Conservation (phyloP, 1,140 invertebrate genomes). For the Diorhabda sublineata region DNA sequence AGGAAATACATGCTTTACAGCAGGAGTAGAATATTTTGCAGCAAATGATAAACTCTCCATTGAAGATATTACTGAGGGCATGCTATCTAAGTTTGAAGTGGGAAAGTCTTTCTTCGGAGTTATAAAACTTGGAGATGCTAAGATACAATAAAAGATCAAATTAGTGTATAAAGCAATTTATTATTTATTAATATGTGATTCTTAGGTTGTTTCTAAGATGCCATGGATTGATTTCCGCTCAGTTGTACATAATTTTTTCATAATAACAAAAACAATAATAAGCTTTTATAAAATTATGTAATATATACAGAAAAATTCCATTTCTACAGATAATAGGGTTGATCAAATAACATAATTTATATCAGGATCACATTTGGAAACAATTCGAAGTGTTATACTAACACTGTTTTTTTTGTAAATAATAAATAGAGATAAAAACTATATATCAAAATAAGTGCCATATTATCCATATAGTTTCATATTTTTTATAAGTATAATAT, state of each 20-base stretch:
- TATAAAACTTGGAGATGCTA: constrained; percentile 63
- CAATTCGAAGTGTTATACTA: too few relatives aligned
- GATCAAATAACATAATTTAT: too few relatives aligned
- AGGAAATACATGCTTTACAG: constrained; percentile 69
- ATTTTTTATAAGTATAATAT: too few relatives aligned
- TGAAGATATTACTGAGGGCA: constrained; percentile 61
- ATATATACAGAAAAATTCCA: too few relatives aligned
- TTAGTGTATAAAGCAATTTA: too few relatives aligned
- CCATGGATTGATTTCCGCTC: neutral
- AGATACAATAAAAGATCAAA: constrained; percentile 34
- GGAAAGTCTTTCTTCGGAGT: constrained; percentile 78
- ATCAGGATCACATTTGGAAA: too few relatives aligned
- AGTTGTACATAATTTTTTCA: neutral
- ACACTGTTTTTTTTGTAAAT: too few relatives aligned
- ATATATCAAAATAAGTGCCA: too few relatives aligned
- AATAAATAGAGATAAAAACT: too few relatives aligned
- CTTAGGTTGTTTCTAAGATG: neutral
- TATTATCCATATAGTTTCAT: too few relatives aligned
- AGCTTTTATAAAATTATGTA: too few relatives aligned
- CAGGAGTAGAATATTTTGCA: constrained; percentile 59
- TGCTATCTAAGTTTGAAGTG: constrained; percentile 66
- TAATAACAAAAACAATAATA: neutral
- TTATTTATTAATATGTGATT: neutral
- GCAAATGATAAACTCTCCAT: constrained; percentile 61
- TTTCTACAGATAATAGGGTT: too few relatives aligned